Conservation (phyloP, 2,113 vertebrate genomes). For the Pachycephala philippinensis region DNA sequence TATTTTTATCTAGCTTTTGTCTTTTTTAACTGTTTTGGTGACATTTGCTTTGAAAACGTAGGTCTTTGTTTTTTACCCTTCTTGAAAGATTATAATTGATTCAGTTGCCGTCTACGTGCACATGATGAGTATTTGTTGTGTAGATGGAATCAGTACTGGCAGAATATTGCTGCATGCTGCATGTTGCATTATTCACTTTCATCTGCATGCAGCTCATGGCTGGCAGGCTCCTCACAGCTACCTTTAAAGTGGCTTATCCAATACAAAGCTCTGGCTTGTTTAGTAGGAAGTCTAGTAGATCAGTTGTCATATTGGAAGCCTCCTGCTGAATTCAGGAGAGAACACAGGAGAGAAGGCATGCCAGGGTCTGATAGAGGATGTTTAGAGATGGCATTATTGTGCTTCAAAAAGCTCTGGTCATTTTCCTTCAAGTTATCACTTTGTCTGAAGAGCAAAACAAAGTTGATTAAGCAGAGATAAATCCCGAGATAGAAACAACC, state of each 20-base stretch:
- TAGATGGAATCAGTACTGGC: constrained; percentile 56
- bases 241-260: constrained; percentile 64
- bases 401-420: constrained; percentile 13
- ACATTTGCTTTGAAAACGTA: constrained; percentile 41
- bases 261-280: constrained; percentile 52
- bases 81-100: constrained; percentile 63
- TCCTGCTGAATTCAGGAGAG: constrained; percentile 61
- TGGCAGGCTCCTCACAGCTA: constrained; percentile 62
- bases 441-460: not conserved
- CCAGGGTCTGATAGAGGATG: not conserved
- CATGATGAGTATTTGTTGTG: constrained; percentile 66
- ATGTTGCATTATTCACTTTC: constrained; percentile 74
- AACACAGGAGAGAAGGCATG: constrained; percentile 4
- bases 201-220: constrained; percentile 68
- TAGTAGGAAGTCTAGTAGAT: constrained; percentile 59
- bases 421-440: constrained; percentile 19
- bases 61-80: constrained; percentile 54
- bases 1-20: constrained; percentile 35
- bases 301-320: constrained; percentile 54
- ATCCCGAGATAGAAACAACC: not conserved
- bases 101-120: constrained; percentile 11
- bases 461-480: not conserved
- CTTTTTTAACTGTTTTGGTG: constrained; percentile 52
- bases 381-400: not conserved
- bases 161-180: constrained; percentile 65